phyloP scores from a whole-genome alignment of 2,113 vertebrate genomes.

The Cyanoliseus patagonus region DNA sequence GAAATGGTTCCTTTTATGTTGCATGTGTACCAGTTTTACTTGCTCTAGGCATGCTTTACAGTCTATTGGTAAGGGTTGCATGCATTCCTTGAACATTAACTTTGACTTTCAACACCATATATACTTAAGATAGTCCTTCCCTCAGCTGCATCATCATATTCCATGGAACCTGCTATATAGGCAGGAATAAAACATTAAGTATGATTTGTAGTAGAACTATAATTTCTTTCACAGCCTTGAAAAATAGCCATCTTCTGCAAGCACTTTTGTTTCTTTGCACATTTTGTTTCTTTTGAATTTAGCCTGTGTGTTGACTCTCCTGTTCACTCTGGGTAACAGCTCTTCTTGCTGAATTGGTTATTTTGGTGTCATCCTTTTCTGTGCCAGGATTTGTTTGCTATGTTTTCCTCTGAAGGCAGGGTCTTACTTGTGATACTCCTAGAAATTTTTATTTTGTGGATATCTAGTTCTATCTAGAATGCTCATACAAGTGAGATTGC shows the following conservation, averaged over 20 bases:
- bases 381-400: not conserved
- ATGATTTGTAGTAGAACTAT: not conserved
- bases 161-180: not conserved
- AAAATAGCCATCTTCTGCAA: not conserved
- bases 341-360: not conserved
- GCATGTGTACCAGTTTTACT: not conserved
- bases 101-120: not conserved
- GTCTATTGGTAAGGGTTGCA: not conserved
- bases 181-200: not conserved
- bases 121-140: not conserved
- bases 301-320: not conserved
- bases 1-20: conserved; percentile 5
- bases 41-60: not conserved
- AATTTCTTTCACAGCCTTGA: not conserved
- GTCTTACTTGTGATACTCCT: not conserved
- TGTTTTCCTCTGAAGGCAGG: not conserved
- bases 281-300: conserved; percentile 2
- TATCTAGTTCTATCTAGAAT: not conserved
- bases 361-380: not conserved
- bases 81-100: not conserved
- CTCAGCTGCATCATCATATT: not conserved
- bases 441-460: not conserved
- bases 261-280: not conserved
- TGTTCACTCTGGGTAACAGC: not conserved
- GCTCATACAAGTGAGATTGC: not conserved